Evolutionary conservation across 1,140 invertebrate species (phyloP).

Genomic region (Platyscapa corneri): DNA sequence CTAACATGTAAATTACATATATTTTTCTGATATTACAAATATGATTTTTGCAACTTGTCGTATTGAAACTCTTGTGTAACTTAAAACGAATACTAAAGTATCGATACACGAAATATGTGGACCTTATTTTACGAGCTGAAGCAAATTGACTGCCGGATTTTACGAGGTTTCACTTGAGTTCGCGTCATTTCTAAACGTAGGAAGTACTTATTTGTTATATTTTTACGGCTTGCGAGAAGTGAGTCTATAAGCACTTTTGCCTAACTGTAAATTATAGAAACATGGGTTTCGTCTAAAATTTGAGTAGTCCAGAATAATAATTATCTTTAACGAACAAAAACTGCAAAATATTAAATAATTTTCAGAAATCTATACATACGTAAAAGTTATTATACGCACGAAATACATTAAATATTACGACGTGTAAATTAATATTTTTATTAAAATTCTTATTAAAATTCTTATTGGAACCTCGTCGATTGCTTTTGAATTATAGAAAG

Average conservation of each 20-base stretch:
- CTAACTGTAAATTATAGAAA: constrained; percentile 44
- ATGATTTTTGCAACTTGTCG: background rate
- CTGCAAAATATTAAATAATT: background rate
- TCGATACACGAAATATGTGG: constrained; percentile 25
- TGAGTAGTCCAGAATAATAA: background rate
- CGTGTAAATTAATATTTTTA: too few relatives aligned
- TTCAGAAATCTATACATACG: background rate
- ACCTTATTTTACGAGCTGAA: constrained; percentile 42
- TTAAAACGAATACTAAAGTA: constrained; percentile 22
- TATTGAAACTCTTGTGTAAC: constrained; percentile 25
- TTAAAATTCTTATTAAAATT: too few relatives aligned
- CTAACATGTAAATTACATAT: too few relatives aligned
- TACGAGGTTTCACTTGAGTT: constrained; percentile 47
- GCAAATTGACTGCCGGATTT: constrained; percentile 45
- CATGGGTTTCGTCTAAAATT: constrained; percentile 10
- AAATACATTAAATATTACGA: background rate
- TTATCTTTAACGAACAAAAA: background rate
- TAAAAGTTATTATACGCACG: background rate
- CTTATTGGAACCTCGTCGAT: too few relatives aligned
- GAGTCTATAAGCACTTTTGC: constrained; percentile 28
- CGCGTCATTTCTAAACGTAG: constrained; percentile 48
- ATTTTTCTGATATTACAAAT: background rate
- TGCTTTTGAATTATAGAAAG: too few relatives aligned
- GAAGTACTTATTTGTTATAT: constrained; percentile 39
- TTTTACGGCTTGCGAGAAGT: constrained; percentile 41